A percentile compares a stretch with the other conserved stretches of the same genome.
Conservation (phyloP, 2,797 vertebrate genomes). For the Enteromius viviparus region DNA sequence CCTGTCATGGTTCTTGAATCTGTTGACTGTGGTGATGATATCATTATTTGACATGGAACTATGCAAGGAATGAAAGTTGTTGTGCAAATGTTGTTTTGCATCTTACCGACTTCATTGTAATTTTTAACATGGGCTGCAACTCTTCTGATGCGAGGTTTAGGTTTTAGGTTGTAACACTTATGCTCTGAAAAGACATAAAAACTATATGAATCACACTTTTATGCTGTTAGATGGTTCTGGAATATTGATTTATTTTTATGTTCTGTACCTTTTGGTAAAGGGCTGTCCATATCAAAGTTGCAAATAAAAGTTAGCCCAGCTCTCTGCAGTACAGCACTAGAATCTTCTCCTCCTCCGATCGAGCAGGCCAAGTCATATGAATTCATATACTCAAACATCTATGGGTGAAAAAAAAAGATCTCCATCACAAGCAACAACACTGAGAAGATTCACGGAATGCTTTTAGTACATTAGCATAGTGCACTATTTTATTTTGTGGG, state of each 20-base stretch:
- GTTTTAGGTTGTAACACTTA: constrained; percentile 53
- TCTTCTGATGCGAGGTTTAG: constrained; percentile 58
- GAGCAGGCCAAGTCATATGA: constrained; percentile 76
- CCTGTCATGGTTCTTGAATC: constrained; percentile 52
- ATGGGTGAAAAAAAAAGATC: constrained; percentile 27
- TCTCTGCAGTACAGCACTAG: constrained; percentile 67
- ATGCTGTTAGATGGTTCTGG: neutral
- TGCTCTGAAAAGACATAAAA: constrained; percentile 59
- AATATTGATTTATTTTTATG: no score
- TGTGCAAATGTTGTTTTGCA: neutral
- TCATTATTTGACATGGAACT: neutral
- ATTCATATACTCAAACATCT: constrained; percentile 79
- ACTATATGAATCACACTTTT: neutral
- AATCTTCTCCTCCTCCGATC: constrained; percentile 69
- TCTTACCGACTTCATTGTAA: constrained; percentile 63
- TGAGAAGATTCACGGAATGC: neutral
- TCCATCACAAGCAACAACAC: neutral
- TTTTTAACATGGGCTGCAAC: constrained; percentile 46
- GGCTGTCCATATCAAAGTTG: constrained; percentile 33
- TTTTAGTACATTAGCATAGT: neutral
- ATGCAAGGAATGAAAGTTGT: neutral
- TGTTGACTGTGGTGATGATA: constrained; percentile 61
- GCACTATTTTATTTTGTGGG: neutral
- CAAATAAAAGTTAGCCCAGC: constrained; percentile 72
- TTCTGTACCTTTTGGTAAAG: fast-evolving